These are phyloP conservation scores for Oxygymnocypris stewartii DNA, from an alignment of 2,113 vertebrate genomes.

Conservation along the genomic window DNA sequence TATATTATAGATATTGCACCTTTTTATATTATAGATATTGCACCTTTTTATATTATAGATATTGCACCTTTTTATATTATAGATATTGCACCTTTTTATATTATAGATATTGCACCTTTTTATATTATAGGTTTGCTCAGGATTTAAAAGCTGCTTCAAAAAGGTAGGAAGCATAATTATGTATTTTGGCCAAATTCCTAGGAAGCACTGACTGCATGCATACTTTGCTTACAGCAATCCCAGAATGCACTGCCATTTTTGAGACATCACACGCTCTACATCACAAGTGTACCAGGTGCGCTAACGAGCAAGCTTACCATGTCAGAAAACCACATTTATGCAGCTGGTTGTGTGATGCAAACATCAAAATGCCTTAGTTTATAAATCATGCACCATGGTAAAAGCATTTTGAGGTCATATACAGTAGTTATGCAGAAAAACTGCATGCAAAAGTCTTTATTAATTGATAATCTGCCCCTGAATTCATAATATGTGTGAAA, in stretches of 20 bases:
- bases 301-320: neutral
- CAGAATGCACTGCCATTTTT: neutral
- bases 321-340: neutral
- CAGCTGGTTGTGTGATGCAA: neutral
- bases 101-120: too few species aligned
- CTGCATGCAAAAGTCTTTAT: neutral
- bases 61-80: too few species aligned
- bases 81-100: too few species aligned
- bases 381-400: neutral
- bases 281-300: too few species aligned
- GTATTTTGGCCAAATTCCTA: neutral
- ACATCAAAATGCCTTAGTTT: neutral
- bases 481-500: neutral
- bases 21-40: too few species aligned
- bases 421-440: neutral
- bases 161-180: neutral
- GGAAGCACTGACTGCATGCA: too few species aligned
- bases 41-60: too few species aligned
- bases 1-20: too few species aligned
- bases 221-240: neutral
- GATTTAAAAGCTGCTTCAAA: neutral
- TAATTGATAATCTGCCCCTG: neutral
- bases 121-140: too few species aligned
- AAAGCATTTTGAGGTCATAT: neutral
- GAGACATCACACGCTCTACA: neutral